Evolutionary conservation across 2,888 invertebrate species (phyloP), one percentile per base, ranked within the genome.

Genomic region (Scaptomyza cyrtandrae): DNA sequence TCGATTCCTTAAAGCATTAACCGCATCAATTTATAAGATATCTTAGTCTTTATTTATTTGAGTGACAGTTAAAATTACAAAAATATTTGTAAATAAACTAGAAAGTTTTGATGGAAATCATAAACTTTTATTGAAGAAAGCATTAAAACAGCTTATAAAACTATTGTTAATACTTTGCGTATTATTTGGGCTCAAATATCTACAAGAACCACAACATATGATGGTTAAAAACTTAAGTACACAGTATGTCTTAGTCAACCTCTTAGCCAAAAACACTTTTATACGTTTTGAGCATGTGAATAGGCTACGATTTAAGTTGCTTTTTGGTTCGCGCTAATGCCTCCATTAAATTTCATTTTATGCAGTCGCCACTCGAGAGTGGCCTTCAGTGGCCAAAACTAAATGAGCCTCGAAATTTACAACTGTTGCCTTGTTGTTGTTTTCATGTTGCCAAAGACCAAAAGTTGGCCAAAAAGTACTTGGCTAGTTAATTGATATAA

Each of bases 371-470:
- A 59, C 43, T 13, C 56, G 41, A 57, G 41, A 63, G 55, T 53
- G 59, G 35, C 44, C 55, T 52, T 44, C n/a, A 35, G 35, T n/a
- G 60, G 48, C 10, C 6, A 50, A 13, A n/a, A 63, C 45, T 70
- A 72, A 79, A 80, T 86, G 86, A 80, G 79, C 50, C 44, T 61
- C 49, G 57, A 79, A 79, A 81, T 81, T 86, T 86, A 86, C 86
- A 86, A 73, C 79, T 67, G 76, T 70, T 37, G 35, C 29, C 49
- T n/a, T n/a, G 4, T 43, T n/a, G 4, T 43, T 69, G 57, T 37
- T 33, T 9, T 9, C 24, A 49, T 49, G 16, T 49, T 49, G 19
- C 33, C 19, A 39, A 39, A 14, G 39, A 13, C 39, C 41, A 41
- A 41, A 16, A 16, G 41, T 41, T 16, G 16, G 70, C 67, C 48